Evolutionary conservation across 2,797 vertebrate genomes (phyloP).

Genomic region (Peromyscus melanophrys): DNA sequence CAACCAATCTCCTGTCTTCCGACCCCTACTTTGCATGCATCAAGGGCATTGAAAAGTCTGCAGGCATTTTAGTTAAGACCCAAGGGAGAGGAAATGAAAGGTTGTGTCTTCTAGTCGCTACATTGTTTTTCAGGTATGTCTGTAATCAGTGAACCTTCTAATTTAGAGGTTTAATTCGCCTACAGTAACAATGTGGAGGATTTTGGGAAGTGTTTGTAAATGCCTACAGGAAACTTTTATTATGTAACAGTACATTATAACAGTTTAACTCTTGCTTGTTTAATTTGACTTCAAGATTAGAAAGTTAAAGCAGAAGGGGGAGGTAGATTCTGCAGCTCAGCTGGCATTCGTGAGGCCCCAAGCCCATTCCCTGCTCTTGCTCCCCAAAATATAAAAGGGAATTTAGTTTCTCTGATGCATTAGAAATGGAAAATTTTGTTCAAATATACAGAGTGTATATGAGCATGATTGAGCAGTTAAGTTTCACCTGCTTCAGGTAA

Average conservation of each 20-base stretch:
- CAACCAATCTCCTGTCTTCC: slow-evolving; percentile 46
- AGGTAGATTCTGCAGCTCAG: background rate
- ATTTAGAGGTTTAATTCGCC: slow-evolving; percentile 70
- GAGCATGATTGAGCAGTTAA: background rate
- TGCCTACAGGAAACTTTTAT: slow-evolving; percentile 78
- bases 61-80: slow-evolving; percentile 66
- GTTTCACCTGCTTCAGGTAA: slow-evolving; percentile 72
- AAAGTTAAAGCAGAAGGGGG: slow-evolving; percentile 4
- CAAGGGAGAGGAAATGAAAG: slow-evolving; percentile 51
- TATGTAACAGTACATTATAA: slow-evolving; percentile 75
- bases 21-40: slow-evolving; percentile 68
- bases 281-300: slow-evolving; percentile 69
- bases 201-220: slow-evolving; percentile 73
- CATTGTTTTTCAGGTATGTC: slow-evolving; percentile 58
- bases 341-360: background rate
- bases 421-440: slow-evolving; percentile 59
- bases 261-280: slow-evolving; percentile 68
- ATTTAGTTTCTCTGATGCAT: slow-evolving; percentile 59
- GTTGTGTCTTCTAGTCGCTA: slow-evolving; percentile 49
- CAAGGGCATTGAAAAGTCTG: slow-evolving; percentile 70
- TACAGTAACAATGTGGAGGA: slow-evolving; percentile 61
- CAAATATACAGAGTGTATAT: background rate
- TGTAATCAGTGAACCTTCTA: slow-evolving; percentile 45
- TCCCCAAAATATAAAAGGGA: slow-evolving; percentile 22
- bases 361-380: background rate